Conservation (phyloP, 2,113 vertebrate genomes). For the Paramisgurnus dabryanus region DNA sequence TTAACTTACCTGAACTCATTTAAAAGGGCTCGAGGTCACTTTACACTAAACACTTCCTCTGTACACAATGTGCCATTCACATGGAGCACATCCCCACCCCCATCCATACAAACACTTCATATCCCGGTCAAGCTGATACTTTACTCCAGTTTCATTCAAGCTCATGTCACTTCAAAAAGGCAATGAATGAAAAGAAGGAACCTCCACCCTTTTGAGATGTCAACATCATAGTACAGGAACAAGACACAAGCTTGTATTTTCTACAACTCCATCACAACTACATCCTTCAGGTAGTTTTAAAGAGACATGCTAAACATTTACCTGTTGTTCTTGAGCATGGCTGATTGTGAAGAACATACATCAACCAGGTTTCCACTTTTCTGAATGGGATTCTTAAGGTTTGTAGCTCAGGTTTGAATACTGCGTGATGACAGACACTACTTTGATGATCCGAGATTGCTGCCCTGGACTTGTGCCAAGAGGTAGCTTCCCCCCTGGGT, state of each 20-base stretch:
- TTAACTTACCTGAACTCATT: constrained; percentile 35
- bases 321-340: neutral
- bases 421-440: constrained; percentile 28
- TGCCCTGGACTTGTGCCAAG: constrained; percentile 10
- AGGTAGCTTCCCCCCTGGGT: constrained; percentile 3
- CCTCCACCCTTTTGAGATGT: constrained; percentile 16
- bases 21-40: constrained; percentile 62
- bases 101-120: constrained; percentile 55
- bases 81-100: constrained; percentile 47
- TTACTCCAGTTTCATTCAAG: constrained; percentile 46
- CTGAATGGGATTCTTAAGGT: neutral
- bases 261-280: neutral
- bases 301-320: neutral
- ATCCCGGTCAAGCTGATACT: constrained; percentile 48
- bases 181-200: constrained; percentile 20
- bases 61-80: constrained; percentile 64
- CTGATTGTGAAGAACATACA: neutral
- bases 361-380: neutral
- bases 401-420: constrained; percentile 1
- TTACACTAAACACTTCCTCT: constrained; percentile 67
- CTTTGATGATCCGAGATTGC: neutral
- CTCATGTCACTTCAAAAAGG: constrained; percentile 34
- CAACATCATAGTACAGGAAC: constrained; percentile 1
- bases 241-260: constrained; percentile 5
- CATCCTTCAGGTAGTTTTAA: neutral